Percentiles rank a stretch among this genome's conserved stretches.
phyloP scores from a whole-genome alignment of 2,888 invertebrate genomes.

The Eutolmus rufibarbis region DNA sequence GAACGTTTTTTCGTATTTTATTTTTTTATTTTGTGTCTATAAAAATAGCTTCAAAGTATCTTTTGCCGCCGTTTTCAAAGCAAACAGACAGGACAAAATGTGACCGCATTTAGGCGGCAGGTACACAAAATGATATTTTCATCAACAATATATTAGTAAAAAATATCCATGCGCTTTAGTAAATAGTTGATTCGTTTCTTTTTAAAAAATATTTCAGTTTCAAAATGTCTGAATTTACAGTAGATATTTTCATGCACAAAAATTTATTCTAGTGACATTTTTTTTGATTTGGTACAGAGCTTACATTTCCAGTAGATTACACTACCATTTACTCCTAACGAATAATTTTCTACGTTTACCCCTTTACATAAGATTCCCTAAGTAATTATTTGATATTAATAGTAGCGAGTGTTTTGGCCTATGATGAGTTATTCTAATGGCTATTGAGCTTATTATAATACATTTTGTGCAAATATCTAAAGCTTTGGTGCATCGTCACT shows the following conservation, averaged over 20 bases:
- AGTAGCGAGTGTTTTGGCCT: neutral
- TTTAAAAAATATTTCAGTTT: constrained; percentile 25
- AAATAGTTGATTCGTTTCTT: constrained; percentile 10
- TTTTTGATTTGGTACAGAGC: neutral
- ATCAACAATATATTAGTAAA: neutral
- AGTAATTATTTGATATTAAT: neutral
- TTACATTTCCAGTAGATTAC: neutral
- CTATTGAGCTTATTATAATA: neutral
- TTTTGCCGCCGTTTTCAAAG: neutral
- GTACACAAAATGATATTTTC: constrained; percentile 11
- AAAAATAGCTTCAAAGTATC: neutral
- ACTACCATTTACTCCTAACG: neutral
- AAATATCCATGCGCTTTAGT: constrained; percentile 9
- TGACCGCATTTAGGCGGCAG: neutral
- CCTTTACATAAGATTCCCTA: neutral
- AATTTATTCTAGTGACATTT: neutral
- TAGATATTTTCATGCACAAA: neutral
- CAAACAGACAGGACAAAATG: neutral
- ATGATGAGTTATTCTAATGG: neutral
- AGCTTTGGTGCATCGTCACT: constrained; percentile 1
- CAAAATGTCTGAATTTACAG: neutral
- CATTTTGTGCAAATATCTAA: constrained; percentile 3
- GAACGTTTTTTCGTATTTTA: neutral
- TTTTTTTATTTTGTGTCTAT: neutral
- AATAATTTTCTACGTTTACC: neutral